Conservation (phyloP, 2,888 invertebrate species). For the Venusia cambrica region DNA sequence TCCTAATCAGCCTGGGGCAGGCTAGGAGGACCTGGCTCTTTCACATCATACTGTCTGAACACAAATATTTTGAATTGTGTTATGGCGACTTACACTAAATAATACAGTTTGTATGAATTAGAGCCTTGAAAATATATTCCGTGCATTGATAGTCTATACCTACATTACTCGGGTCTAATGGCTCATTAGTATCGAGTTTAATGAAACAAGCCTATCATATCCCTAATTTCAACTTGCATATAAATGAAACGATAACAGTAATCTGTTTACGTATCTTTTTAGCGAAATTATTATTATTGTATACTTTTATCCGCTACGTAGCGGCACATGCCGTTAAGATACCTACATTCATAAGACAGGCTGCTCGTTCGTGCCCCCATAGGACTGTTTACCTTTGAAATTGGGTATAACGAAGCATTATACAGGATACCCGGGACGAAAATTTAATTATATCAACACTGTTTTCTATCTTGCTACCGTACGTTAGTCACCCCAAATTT, state of each 20-base stretch:
- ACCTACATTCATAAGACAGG: slow-evolving; percentile 28
- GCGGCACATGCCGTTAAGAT: slow-evolving; percentile 30
- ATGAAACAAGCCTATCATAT: no score
- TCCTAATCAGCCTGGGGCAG: no score
- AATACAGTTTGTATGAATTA: no score
- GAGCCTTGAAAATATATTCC: no score
- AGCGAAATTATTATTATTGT: slow-evolving; percentile 33
- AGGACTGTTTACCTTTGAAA: slow-evolving; percentile 54
- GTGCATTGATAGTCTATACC: no score
- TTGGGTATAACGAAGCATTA: slow-evolving; percentile 48
- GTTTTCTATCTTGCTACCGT: slow-evolving; percentile 27
- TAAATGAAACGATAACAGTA: slow-evolving; percentile 29
- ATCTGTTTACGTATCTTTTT: slow-evolving; percentile 29
- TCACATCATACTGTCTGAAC: no score
- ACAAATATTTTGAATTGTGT: no score
- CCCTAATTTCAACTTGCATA: slow-evolving; percentile 5
- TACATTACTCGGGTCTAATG: no score
- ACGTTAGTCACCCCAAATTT: slow-evolving; percentile 28
- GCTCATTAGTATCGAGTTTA: no score
- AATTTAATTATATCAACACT: slow-evolving; percentile 48
- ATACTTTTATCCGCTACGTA: slow-evolving; percentile 34
- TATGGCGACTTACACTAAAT: no score
- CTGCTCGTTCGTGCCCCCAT: slow-evolving; percentile 15
- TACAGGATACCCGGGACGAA: slow-evolving; percentile 38
- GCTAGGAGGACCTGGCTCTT: no score